Evolutionary conservation across 1,140 invertebrate species (phyloP).

Genomic region (Saxidomus purpurata): DNA sequence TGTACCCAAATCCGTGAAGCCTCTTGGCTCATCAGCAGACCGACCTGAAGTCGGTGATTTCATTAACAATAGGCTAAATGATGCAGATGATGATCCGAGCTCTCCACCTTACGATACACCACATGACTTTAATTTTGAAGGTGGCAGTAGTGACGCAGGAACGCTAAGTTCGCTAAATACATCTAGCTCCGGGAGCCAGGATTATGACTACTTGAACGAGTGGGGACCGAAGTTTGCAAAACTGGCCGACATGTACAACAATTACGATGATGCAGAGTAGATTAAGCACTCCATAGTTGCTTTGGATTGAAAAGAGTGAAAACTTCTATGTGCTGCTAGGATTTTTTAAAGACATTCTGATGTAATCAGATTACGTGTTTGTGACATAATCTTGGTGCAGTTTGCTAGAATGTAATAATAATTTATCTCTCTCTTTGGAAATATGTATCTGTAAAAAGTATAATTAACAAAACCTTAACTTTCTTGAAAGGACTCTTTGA

Average conservation of each 20-base stretch:
- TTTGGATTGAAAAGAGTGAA: background rate
- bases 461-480: too few relatives aligned
- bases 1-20: conserved; percentile 43
- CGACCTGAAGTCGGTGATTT: conserved; percentile 98
- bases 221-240: conserved; percentile 99
- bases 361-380: conserved; percentile 19
- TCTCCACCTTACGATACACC: conserved; percentile 98
- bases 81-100: conserved; percentile 97
- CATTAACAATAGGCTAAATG: conserved; percentile 97
- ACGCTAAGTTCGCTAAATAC: conserved; percentile 97
- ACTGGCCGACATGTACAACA: conserved; percentile 97
- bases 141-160: conserved; percentile 98
- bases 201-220: conserved; percentile 98
- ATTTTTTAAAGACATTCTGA: conserved; percentile 6
- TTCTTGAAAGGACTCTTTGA: too few relatives aligned
- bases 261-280: conserved; percentile 75
- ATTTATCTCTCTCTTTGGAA: background rate
- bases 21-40: conserved; percentile 68
- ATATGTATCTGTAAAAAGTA: too few relatives aligned
- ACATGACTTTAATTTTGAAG: conserved; percentile 98
- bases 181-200: conserved; percentile 96
- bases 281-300: background rate
- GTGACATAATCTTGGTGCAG: conserved; percentile 8
- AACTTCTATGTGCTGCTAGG: conserved; percentile 12
- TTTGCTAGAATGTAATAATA: background rate